Evolutionary conservation across 1,140 invertebrate genomes (phyloP).

Genomic region (Neodiprion pinetum): DNA sequence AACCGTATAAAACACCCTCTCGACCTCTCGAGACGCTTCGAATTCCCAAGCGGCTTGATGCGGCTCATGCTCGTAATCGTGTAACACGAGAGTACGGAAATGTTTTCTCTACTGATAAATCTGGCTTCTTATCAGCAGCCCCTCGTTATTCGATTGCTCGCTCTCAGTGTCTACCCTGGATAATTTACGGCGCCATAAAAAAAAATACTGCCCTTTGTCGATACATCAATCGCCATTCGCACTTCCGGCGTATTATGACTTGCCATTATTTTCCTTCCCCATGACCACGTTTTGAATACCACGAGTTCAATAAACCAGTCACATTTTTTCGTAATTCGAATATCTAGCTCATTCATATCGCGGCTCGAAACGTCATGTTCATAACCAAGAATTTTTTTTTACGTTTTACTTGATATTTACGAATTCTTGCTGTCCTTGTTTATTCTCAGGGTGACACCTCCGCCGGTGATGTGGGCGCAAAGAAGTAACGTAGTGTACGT

Average conservation of each 20-base stretch:
- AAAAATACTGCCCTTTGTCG: too few relatives aligned
- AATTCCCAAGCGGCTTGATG: background rate
- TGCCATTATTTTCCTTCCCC: background rate
- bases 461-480: conserved; percentile 92
- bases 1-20: background rate
- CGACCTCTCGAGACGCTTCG: background rate
- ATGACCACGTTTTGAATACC: background rate
- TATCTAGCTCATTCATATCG: too few relatives aligned
- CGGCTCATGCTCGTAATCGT: background rate
- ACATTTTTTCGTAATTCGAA: background rate
- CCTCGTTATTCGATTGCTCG: too few relatives aligned
- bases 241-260: conserved; percentile 1
- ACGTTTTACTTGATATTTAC: too few relatives aligned
- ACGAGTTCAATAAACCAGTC: background rate
- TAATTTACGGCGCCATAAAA: too few relatives aligned
- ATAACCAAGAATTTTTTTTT: too few relatives aligned
- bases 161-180: too few relatives aligned
- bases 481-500: conserved; percentile 80
- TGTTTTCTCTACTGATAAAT: background rate
- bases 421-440: background rate
- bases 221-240: background rate
- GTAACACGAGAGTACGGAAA: background rate
- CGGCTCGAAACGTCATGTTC: too few relatives aligned
- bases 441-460: conserved; percentile 67
- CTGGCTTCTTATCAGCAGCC: too few relatives aligned